Evolutionary conservation across 2,113 vertebrate genomes (phyloP).

Genomic region (Trochalopteron elliotii): DNA sequence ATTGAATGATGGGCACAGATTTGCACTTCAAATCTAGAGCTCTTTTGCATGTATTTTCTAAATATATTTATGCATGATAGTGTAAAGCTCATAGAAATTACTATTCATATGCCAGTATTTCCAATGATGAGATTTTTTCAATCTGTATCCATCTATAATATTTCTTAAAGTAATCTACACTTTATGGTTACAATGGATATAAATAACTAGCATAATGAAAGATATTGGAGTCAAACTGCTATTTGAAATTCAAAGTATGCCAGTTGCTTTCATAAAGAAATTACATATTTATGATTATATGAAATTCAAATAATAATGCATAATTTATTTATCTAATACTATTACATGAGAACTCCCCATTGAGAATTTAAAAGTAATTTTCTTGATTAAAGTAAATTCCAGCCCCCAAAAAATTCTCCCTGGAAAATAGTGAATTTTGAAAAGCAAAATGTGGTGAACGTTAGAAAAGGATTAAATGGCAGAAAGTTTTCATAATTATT

Average conservation of each 20-base stretch:
- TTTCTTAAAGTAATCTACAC: not conserved
- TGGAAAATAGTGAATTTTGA: not conserved
- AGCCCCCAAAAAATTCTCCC: not conserved
- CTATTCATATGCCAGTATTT: not conserved
- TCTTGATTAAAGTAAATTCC: not conserved
- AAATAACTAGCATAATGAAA: not conserved
- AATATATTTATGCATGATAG: not conserved
- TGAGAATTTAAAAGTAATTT: constrained; percentile 8
- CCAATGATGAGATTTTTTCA: not conserved
- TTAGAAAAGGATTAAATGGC: not conserved
- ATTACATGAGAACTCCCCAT: not conserved
- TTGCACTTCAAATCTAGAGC: not conserved
- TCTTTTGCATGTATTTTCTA: not conserved
- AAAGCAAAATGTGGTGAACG: not conserved
- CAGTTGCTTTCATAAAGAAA: not conserved
- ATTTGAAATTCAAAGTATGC: constrained; percentile 15
- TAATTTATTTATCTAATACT: constrained; percentile 9
- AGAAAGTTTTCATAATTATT: not conserved
- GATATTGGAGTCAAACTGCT: not conserved
- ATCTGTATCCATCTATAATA: not conserved
- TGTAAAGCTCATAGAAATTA: not conserved
- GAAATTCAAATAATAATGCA: constrained; percentile 13
- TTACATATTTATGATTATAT: not conserved
- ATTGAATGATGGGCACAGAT: not conserved
- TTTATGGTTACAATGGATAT: not conserved